Base-by-base conservation (phyloP, 2,113 vertebrate genomes). In the Dryoscopus gambensis region DNA sequence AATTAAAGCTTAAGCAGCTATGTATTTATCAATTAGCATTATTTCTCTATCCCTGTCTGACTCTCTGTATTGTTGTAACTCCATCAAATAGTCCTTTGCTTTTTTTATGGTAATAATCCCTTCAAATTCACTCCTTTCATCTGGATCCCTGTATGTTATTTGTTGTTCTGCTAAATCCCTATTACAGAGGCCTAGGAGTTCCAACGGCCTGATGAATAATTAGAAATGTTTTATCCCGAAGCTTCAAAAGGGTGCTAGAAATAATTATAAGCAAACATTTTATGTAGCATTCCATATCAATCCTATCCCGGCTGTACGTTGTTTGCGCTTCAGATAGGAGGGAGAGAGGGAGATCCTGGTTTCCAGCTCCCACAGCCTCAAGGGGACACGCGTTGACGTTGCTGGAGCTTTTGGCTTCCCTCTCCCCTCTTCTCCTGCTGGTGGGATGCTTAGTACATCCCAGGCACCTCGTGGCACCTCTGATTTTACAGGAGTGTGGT, bases 251-350 rank as follows among this genome's bases (percentile, higher is more conserved):
- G 95, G 97, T 98, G 97, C 97, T 98, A 98, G 97, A 98, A 98
- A 98, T 98, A 98, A 98, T 98, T 98, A 97, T 98, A 98, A 98
- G 97, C 96, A 98, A 98, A 98, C 96, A 98, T 98, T 97, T 98
- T 98, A 95, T 98, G 94, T 97, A 93, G 92, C 80, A 94, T 97
- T 95, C 93, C 40, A 1, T 97, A 97, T 98, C 97, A 98, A 95
- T 95, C 71, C 96, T 94, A 92, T 91, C 92, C 97, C 7, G 39
- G 96, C 90, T 97, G 97, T 95, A 89, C 9, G 35, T 74, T 97
- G 87, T 97, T 98, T 96, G 96, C 97, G 94, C 85, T 97, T 91
- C 73, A 96, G 97, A 95, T 96, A 92, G 93, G 27, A 90, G 84
- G 87, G 47, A 95, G 90, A 75, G 71, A 80, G 57, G 7, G 47